A percentile compares a stretch with the other conserved stretches of the same genome.
Evolutionary conservation across 2,888 invertebrate species (phyloP).

Genomic region (Mechanitis messenoides): DNA sequence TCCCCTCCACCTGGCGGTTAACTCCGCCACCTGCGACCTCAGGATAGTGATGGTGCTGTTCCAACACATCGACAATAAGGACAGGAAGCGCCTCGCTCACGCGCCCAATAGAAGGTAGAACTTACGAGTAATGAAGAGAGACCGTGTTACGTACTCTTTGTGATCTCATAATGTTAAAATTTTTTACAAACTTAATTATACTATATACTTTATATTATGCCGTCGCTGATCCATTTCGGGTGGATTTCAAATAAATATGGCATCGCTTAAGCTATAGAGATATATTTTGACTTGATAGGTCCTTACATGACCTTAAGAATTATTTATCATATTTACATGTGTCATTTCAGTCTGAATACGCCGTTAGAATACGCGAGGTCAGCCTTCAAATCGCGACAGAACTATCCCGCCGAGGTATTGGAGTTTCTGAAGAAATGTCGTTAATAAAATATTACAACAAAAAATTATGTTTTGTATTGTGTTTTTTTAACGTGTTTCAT

Average conservation of each 20-base stretch:
- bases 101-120: conserved; percentile 53
- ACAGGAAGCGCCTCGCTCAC: conserved; percentile 63
- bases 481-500: too few relatives aligned
- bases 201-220: too few relatives aligned
- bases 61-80: conserved; percentile 51
- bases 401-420: conserved; percentile 57
- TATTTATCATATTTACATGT: conserved; percentile 1
- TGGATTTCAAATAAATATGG: too few relatives aligned
- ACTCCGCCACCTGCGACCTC: conserved; percentile 55
- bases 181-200: too few relatives aligned
- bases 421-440: conserved; percentile 68
- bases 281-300: neutral
- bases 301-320: too few relatives aligned
- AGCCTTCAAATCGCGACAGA: conserved; percentile 49
- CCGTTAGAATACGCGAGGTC: conserved; percentile 60
- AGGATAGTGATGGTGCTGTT: conserved; percentile 56
- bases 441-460: conserved; percentile 23
- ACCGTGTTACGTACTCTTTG: too few relatives aligned
- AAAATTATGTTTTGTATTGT: too few relatives aligned
- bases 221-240: too few relatives aligned
- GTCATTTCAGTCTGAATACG: conserved; percentile 48
- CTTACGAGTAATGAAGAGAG: neutral
- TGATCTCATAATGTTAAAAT: too few relatives aligned
- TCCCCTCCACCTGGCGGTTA: conserved; percentile 62
- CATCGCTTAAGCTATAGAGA: too few relatives aligned